Base-by-base conservation (phyloP, 2,113 vertebrate species). In the Heptranchias perlo region DNA sequence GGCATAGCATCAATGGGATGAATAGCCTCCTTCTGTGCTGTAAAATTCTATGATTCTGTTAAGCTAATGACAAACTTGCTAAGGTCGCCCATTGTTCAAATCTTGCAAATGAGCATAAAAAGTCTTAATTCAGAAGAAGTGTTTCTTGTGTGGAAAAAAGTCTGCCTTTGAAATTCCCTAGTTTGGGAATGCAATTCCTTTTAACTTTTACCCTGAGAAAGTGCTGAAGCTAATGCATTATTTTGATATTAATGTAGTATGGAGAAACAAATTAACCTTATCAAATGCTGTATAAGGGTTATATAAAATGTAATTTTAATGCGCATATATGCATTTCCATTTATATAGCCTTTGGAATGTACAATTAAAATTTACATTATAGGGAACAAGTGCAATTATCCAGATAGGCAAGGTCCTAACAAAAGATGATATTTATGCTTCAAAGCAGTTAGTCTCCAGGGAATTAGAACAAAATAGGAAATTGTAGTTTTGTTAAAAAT, bases 231-330 rank as follows among this genome's bases (percentile, higher is more conserved):
- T n/a, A 58, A 16, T 91, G 54, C 54, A 61, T n/a, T 58, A 35
- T 54, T n/a, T 13, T 91, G 87, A 54, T 54, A 84, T 16, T 84
- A 39, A 87, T 49, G 82, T 47, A 86, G 82, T 47, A 86, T 49
- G 47, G 54, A n/a, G 54, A 91, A n/a, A 61, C 52, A 61, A 91
- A 91, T 61, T 91, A 91, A 91, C 87, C 87, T 91, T n/a, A n/a
- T 91, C 87, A 91, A 91, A 91, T 61, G 87, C 87, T 58, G 87
- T n/a, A 58, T 91, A n/a, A 58, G 87, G 87, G 87, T 61, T 58
- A 61, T 58, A 14, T n/a, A 58, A 61, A 61, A 35, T 61, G 54
- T 91, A 35, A 91, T 61, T 91, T 91, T 61, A 61, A 35, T 58
- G 87, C 87, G 61, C 13, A 5, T 91, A 58, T 61, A 91, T 61